Base-by-base conservation (phyloP, 2,888 invertebrate species). In the Mystacides longicornis region DNA sequence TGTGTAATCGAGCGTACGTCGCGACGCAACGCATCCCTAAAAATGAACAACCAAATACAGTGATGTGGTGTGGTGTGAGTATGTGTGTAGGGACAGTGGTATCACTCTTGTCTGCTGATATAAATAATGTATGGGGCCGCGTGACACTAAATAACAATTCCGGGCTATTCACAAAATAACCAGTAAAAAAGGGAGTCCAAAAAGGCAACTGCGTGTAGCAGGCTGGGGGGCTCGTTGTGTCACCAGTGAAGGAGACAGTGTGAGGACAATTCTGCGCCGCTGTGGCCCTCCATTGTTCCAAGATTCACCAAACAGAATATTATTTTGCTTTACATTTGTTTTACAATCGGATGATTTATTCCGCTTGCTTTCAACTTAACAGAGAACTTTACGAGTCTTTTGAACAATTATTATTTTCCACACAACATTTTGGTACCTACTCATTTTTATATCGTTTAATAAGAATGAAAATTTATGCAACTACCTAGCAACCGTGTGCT, bases 111-210 rank as follows among this genome's bases (percentile, higher is more conserved):
- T 37, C 7, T 49, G 20, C 49, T 33, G 33, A 37, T 49, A 58
- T 58, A 55, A 58, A 58, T 58, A 58, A 58, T 58, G 58, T 58
- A 58, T 58, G 54, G 58, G 58, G 55, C 52, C 56, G 52, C 55
- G 53, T 52, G 58, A 58, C 58, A 58, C 58, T 58, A 58, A 58
- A 58, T 58, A 58, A 58, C 58, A 56, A 55, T 42, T n/a, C n/a
- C n/a, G n/a, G n/a, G n/a, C n/a, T n/a, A 53, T 43, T 50, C 55
- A 48, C 52, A 42, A 43, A 52, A 54, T 49, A 43, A 51, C 33
- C 37, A 37, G 14, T 23, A 51, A 58, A 59, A 56, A 55, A 56
- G 54, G 46, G 59, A 48, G 43, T 23, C 52, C 57, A 57, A 58
- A 58, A 56, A 58, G 55, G 49, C 55, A 55, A 52, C 57, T 60